Base-by-base conservation (phyloP, 2,113 vertebrate species). In the Hypomesus transpacificus region DNA sequence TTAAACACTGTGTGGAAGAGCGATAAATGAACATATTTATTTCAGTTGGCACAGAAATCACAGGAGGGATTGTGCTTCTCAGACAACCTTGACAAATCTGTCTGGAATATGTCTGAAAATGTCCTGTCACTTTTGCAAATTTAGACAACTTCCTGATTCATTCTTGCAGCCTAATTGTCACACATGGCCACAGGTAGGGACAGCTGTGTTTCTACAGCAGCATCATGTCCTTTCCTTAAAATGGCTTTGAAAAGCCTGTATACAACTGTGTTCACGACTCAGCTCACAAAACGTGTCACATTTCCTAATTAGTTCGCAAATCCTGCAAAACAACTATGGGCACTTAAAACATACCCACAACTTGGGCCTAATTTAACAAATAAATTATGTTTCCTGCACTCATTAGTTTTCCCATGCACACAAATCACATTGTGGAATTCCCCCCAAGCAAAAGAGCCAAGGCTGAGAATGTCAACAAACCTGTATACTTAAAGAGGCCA, bases 121-220 rank as follows among this genome's bases (percentile, higher is more conserved):
- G 63, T 18, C 14, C 7, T 16, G 57, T 71, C 71, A n/a, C 39
- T 63, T 75, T 68, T n/a, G 60, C 31, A 69, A 66, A 63, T 24
- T 74, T 54, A 59, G 68, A 56, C 18, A 62, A 68, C 46, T 39
- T n/a, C 13, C 75, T 59, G 31, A 72, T 66, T 58, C 53, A 73
- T 16, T 58, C 54, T 66, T 69, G 76, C 63, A 24, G 14, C 53
- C 77, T 78, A 66, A 75, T 79, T 82, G 73, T 73, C 75, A 77
- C 76, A 70, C 76, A 66, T 1, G 60, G 58, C 73, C 66, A 74
- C 46, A 51, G 57, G 22, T 67, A 21, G 50, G 39, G 18, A 8
- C 14, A 46, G 34, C 14, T 2, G 74, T 51, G 75, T 69, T 65
- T 24, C 22, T 63, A 56, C 17, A 59, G 39, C 17, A 57, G 22